Evolutionary conservation across 2,797 vertebrate genomes (phyloP).

Genomic region (Pangasius larnaudii): DNA sequence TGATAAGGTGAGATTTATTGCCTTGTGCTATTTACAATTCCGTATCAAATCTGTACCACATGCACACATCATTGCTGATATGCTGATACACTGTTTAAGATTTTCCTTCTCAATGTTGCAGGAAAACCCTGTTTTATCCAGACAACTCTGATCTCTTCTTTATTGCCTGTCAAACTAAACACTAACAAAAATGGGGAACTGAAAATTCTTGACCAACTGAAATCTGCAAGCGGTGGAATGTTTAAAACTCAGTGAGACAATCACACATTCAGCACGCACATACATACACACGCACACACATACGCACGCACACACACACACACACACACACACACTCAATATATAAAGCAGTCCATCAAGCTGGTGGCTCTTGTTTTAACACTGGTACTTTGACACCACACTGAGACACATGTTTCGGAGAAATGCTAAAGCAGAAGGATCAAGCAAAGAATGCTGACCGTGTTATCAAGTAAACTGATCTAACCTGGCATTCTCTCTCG

Average conservation of each 20-base stretch:
- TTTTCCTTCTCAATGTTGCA: background rate
- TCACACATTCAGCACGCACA: background rate
- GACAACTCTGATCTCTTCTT: constrained; percentile 28
- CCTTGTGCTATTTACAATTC: background rate
- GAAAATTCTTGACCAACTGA: constrained; percentile 48
- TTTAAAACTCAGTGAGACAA: constrained; percentile 10
- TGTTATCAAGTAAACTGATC: constrained; percentile 27
- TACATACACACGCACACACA: background rate
- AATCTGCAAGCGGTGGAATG: constrained; percentile 36
- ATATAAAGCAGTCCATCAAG: background rate
- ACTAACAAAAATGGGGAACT: constrained; percentile 38
- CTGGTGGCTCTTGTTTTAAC: background rate
- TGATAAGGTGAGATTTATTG: background rate
- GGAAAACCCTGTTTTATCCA: background rate
- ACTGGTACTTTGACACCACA: background rate
- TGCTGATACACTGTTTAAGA: background rate
- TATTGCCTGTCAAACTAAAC: constrained; percentile 5
- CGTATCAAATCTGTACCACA: too few relatives aligned
- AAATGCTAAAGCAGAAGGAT: constrained; percentile 31
- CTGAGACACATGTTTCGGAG: constrained; percentile 2
- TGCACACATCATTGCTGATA: background rate
- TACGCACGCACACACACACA: too few relatives aligned
- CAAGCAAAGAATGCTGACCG: constrained; percentile 26
- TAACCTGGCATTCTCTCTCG: constrained; percentile 14
- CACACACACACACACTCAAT: background rate